Percentiles rank a stretch among this genome's conserved stretches.
phyloP scores from a whole-genome alignment of 30 jellyfish, hydroid and myxozoan species.

The Nemopilema nomurai region DNA sequence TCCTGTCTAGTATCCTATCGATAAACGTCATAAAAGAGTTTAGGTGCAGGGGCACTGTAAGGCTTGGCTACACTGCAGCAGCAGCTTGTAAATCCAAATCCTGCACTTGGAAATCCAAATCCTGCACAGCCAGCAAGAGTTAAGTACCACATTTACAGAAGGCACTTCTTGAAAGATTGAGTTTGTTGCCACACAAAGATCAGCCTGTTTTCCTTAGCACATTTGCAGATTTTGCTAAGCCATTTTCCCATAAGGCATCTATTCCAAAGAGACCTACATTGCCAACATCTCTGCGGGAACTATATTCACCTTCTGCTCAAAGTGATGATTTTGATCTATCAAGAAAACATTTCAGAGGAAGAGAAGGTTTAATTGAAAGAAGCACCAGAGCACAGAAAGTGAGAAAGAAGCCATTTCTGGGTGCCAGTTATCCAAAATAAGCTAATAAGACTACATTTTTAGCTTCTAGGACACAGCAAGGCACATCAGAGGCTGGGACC shows the following conservation, averaged over 20 bases:
- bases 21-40: too few species aligned
- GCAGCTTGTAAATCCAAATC: conserved; percentile 40
- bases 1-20: too few species aligned
- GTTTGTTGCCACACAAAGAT: conserved; percentile 4
- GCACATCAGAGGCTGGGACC: too few species aligned
- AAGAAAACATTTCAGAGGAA: too few species aligned
- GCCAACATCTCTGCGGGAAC: conserved; percentile 43
- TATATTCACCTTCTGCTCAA: too few species aligned
- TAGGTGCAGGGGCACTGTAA: conserved; percentile 38
- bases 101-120: conserved; percentile 23
- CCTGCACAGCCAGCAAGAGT: background rate
- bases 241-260: conserved; percentile 31
- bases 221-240: conserved; percentile 2
- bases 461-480: too few species aligned
- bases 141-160: background rate
- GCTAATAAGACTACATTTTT: too few species aligned
- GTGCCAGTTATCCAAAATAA: too few species aligned
- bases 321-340: too few species aligned
- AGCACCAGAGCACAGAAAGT: too few species aligned
- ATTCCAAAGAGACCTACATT: conserved; percentile 8
- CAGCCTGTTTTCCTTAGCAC: conserved; percentile 27
- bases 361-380: too few species aligned
- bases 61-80: conserved; percentile 45
- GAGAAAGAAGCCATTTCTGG: too few species aligned
- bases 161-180: background rate